Base-by-base conservation (phyloP, 2,888 invertebrate species). In the Frankliniella fusca region DNA sequence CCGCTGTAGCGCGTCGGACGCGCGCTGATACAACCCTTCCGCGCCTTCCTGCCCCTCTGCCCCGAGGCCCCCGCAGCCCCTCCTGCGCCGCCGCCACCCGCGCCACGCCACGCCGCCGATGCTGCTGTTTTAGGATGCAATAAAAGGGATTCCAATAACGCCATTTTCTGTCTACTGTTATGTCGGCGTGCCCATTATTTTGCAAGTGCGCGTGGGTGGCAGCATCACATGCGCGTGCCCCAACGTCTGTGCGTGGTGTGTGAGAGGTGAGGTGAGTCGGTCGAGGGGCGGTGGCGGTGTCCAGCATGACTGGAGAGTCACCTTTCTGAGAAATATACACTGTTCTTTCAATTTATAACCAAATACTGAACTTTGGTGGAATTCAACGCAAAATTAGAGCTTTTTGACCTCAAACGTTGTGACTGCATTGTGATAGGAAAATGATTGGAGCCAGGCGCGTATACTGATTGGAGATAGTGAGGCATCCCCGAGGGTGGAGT, bases 121-220 rank as follows among this genome's bases (percentile, higher is more conserved):
- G 54, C 54, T 54, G 54, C 54, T 61, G 70, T 76, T 76, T 76
- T 76, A 76, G 70, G 70, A 76, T 76, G 70, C 70, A 76, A 76
- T 76, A 76, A 76, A 76, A 76, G 23, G 70, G 70, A 76, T 76
- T 76, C 70, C 70, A 76, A 76, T 76, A 76, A 76, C 70, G 70
- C 70, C 70, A 76, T 76, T 76, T 76, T 76, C 70, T 76, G 70
- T 76, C 70, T 23, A 76, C 70, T 76, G 70, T 76, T 76, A 76
- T 76, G 23, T 27, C 27, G 23, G 23, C 70, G 70, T 23, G 70
- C 27, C 70, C 70, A 76, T 76, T 76, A 27, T 76, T 76, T 27
- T 23, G 70, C 70, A 27, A 76, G 70, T 76, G 10, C 8, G 23
- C 70, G 70, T 76, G 70, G 70, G 70, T 27, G 70, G n/a, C 70